Base-by-base conservation (phyloP, 2,888 invertebrate genomes). In the Eustalomyia histrio region DNA sequence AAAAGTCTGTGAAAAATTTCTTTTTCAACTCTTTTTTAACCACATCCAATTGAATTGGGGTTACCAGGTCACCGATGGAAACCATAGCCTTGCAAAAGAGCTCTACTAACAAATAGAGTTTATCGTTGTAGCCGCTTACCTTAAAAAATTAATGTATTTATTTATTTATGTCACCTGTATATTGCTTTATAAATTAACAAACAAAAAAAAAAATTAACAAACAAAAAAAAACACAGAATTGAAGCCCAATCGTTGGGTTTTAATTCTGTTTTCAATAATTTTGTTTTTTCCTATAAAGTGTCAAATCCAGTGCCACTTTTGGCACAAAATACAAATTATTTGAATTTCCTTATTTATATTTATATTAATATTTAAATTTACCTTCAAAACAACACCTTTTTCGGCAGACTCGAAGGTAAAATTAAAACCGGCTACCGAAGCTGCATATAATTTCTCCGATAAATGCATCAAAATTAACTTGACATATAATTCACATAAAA, bases 1-100 rank as follows among this genome's bases (percentile, higher is more conserved):
- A 91, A 60, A 95, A 92, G 52, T 91, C 92, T 90, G 97, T 97
- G 89, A 95, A 94, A 87, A 95, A 95, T 87, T 83, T 94, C 21
- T 4, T 21, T 21, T 21, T 21, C 93, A 83, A 95, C 94, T 57
- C 87, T 87, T 86, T 87, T 16, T 86, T 83, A 85, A 97, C 93
- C 0, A 95, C 94, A 65, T 92, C 91, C 88, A 97, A 95, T 89
- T 96, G 90, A 0, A 92, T 92, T 80, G 91, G 89, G 6, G 92
- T 92, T 14, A 95, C 88, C 14, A 91, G 88, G 5, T 90, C 87
- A 6, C 92, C 89, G 76, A 94, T 92, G 10, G 92, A 91, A 1
- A 92, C 91, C 90, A 97, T 93, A 83, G 93, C 93, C 43, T 94
- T 92, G 0, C 94, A 91, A 82, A 97, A 92, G 39, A 94, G 91